These are phyloP conservation scores for Aphodius sticticus DNA, from an alignment of 2,888 invertebrate genomes.

Conservation along the genomic window DNA sequence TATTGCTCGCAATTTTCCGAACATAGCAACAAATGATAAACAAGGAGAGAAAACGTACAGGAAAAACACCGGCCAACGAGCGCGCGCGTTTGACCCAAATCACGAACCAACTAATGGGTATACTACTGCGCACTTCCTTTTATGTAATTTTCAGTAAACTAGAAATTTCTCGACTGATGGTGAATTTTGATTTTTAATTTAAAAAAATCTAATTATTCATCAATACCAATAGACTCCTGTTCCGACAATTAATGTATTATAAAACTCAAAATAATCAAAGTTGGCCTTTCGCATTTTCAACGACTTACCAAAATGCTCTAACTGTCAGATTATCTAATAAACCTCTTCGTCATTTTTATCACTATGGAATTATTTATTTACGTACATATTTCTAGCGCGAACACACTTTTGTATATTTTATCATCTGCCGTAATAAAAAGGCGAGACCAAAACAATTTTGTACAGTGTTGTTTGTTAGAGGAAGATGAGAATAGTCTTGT, in stretches of 20 bases:
- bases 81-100: background rate
- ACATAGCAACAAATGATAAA: constrained; percentile 23
- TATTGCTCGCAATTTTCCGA: background rate
- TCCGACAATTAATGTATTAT: background rate
- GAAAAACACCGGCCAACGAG: background rate
- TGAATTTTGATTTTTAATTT: background rate
- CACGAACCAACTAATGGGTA: background rate
- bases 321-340: background rate
- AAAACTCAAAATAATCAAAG: background rate
- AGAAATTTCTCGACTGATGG: background rate
- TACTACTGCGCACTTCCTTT: background rate
- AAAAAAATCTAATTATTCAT: background rate
- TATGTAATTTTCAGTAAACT: background rate
- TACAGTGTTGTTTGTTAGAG: background rate
- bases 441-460: background rate
- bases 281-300: background rate
- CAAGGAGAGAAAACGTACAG: constrained; percentile 9
- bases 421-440: background rate
- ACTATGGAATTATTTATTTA: too few relatives aligned
- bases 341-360: background rate
- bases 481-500: background rate
- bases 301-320: background rate
- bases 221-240: background rate
- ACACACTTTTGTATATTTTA: too few relatives aligned
- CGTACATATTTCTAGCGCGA: too few relatives aligned